Evolutionary conservation across 1,140 invertebrate species (phyloP).

Genomic region (Cecropterus lyciades): DNA sequence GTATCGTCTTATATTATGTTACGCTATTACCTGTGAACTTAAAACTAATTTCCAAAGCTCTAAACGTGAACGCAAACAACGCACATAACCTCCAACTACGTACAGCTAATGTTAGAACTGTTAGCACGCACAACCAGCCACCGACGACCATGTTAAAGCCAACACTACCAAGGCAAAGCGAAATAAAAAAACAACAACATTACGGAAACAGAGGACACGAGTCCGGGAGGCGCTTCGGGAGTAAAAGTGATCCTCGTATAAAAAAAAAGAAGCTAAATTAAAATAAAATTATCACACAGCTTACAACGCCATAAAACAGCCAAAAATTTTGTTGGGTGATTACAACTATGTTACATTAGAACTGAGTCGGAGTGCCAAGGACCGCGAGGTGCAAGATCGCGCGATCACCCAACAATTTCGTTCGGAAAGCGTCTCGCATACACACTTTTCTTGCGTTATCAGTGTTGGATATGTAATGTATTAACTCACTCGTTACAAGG

Average conservation of each 20-base stretch:
- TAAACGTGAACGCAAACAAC: conserved; percentile 56
- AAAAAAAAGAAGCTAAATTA: conserved; percentile 68
- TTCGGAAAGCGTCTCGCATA: conserved; percentile 67
- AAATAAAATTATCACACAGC: conserved; percentile 76
- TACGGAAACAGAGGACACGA: conserved; percentile 81
- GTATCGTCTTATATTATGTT: conserved; percentile 41
- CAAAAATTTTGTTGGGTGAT: conserved; percentile 77
- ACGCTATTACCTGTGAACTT: conserved; percentile 56
- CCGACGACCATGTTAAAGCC: conserved; percentile 77
- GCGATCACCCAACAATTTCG: conserved; percentile 71
- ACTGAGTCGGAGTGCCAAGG: conserved; percentile 50
- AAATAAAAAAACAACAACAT: conserved; percentile 80
- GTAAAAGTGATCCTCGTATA: conserved; percentile 48
- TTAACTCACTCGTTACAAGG: background rate
- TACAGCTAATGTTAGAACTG: conserved; percentile 75
- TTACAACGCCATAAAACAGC: conserved; percentile 77
- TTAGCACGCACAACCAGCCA: conserved; percentile 81
- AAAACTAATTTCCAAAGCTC: conserved; percentile 46
- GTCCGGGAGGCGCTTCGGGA: conserved; percentile 75
- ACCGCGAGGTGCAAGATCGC: conserved; percentile 59
- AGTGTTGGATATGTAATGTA: conserved; percentile 18
- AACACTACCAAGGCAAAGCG: conserved; percentile 82
- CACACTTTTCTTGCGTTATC: conserved; percentile 51
- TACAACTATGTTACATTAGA: conserved; percentile 51
- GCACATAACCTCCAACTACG: conserved; percentile 65